Evolutionary conservation across 1,140 invertebrate species (phyloP), one percentile per base, ranked within the genome.

Genomic region (Venturia canescens): DNA sequence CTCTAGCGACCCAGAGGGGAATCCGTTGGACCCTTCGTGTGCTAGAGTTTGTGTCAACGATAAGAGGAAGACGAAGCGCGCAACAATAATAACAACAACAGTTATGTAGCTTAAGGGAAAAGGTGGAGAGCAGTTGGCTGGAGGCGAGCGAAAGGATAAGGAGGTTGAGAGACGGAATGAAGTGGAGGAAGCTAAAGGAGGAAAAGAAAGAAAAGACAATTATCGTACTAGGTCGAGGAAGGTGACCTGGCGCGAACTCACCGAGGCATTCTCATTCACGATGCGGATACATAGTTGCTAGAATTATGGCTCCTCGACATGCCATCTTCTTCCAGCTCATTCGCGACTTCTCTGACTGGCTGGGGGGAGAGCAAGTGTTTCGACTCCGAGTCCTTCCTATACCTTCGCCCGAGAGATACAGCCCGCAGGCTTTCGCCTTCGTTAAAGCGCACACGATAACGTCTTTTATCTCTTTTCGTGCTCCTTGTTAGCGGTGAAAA

Each of bases 171-270:
- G 26, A 21, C 38, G 31, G 48, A 72, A 66, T 70, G 23, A 70
- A 80, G 69, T 57, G 53, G 57, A 79, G 70, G 38, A 9, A 44
- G 38, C 3, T 34, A 34, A 34, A 57, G 31, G 21, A 67, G 74
- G 16, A 79, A 72, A 74, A 66, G 78, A 66, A 67, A 70, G 66
- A 57, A 50, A 53, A 82, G 83, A 84, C 81, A 84, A 83, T 84
- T 83, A 84, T 81, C 81, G 48, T 72, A 79, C 72, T 82, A 80
- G 83, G 83, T 84, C 83, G 80, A 80, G 27, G 53, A 84, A 84
- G 83, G 83, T 84, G 83, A 84, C 83, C 83, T 78, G 21, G 66
- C n/a, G 66, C 16, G 67, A 63, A 38, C 38, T 48, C 34, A 69
- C 57, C 16, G 16, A 44, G 74, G 50, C 44, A 44, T 26, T 57